Base-by-base conservation (phyloP, 2,797 vertebrate species). In the Cyclura pinguis region DNA sequence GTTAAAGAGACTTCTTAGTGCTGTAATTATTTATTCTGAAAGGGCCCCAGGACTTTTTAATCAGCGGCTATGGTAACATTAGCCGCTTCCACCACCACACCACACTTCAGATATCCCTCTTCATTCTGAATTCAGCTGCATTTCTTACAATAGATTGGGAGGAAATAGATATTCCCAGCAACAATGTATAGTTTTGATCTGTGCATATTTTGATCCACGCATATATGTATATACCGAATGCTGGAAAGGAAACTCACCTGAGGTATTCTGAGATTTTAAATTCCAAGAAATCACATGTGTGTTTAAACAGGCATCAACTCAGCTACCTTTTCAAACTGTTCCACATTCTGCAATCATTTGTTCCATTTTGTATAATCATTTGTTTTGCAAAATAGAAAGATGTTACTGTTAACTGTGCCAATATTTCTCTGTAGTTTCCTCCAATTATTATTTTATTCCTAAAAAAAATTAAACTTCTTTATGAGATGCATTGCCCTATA, bases 381-480 rank as follows among this genome's bases (percentile, higher is more conserved):
- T 81, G n/a, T 78, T 78, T 73, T 85, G 22, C 59, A 69, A 82
- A 85, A 74, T 52, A 78, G 59, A 59, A 55, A 47, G 22, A 78
- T 69, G n/a, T 29, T 64, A 55, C 24, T 84, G 4, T 42, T 85
- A 32, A 69, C 16, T 84, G 2, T 85, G 47, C 20, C 82, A 89
- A 78, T 5, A 35, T 78, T 78, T 80, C 8, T 38, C 22, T 78
- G 10, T 83, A 35, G 47, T 38, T 89, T 29, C 20, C 6, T 35
- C 14, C 35, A 42, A 88, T 57, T 62, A 77, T 64, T 87, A 62
- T 78, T 80, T 74, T 67, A 38, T 86, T 64, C 57, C 64, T 69
- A 42, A 72, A 32, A 27, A 29, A 69, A 55, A 81, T 27, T 9
- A 69, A 24, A 76, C 13, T 35, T 88, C 13, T 77, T 67, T 85